Evolutionary conservation across 2,888 invertebrate genomes (phyloP), one percentile per base, ranked within the genome.

Genomic region (Meta bourneti): DNA sequence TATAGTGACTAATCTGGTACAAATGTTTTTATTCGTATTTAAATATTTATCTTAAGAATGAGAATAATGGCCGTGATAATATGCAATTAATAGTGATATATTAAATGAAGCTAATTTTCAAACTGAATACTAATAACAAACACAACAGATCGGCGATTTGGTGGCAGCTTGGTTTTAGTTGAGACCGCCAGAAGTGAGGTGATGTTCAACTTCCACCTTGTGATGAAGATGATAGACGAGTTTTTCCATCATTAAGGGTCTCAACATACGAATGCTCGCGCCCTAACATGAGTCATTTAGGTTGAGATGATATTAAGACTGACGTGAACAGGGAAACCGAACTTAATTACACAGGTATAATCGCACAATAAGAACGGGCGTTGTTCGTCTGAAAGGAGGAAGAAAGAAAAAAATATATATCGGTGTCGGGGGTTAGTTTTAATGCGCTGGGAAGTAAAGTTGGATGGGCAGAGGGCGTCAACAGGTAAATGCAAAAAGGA

Each of bases 331-430:
- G 75, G 48, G 16, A 61, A 75, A 20, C 11, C 72, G 16, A 0
- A 19, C 52, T 72, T 82, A 82, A 82, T 82, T 84, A 61, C 16
- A 74, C 54, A 79, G 74, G 75, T 13, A 61, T 72, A 82, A 82
- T 82, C 51, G 13, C 82, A 51, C 20, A 74, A 83, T 54, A 83
- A 75, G 84, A 84, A 1, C 52, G 84, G 84, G 84, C 84, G 84
- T 84, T 75, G 74, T 34, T 74, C 34, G 49, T 19, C 6, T 19
- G 19, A 71, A 71, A 34, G 71, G 82, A 34, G 34, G 54, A 52
- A 61, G 61, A 16, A 61, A 61, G 61, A 13, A 6, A 61, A n/a
- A 11, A 61, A 16, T 61, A 61, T 9, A 61, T 9, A 61, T 9
- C 11, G 9, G 61, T 61, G 16, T 52, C 34, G 54, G 84, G 75